Base-by-base conservation (phyloP, 2,113 vertebrate genomes). In the Petrocephalus zakoni region DNA sequence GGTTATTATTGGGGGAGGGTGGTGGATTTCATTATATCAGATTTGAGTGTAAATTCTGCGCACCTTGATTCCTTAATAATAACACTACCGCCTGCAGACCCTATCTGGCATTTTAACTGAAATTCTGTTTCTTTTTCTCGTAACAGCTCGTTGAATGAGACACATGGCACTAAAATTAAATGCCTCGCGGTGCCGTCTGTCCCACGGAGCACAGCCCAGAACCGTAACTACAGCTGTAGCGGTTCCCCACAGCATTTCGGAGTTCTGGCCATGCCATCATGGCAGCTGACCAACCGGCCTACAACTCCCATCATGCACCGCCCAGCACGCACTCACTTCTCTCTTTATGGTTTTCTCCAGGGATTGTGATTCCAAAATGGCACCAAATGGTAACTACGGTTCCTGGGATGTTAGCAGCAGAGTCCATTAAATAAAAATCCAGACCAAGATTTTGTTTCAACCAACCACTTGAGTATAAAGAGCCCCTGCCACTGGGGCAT, bases 181-280 rank as follows among this genome's bases (percentile, higher is more conserved):
- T 37, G 84, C 49, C n/a, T 55, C 52, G 84, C 52, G 84, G 84
- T 86, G 52, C 46, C 21, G 52, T 86, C 84, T 86, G n/a, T 86
- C 84, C 84, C 84, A 6, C 34, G 13, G 84, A 86, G 51, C 17
- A 15, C 84, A 56, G 84, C 84, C 13, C 29, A 1, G 81, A 19
- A n/a, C 15, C n/a, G 49, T 55, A 86, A 56, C 84, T 55, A 56
- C 17, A 9, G 13, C 11, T 11, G 25, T 55, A 53, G 51, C 52
- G 29, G 84, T 51, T 56, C 52, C 84, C 51, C 84, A 0, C 52
- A 55, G 22, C 5, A 51, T 17, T 55, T 34, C 49, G 17, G 22
- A 3, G 47, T 86, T 86, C 55, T 4, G 2, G 25, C 52, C 29
- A 19, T 9, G 8, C 29, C 9, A 2, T 52, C 82, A 51, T 85